Evolutionary conservation across 2,888 invertebrate species (phyloP).

Genomic region (Agonopterix subpropinquella): DNA sequence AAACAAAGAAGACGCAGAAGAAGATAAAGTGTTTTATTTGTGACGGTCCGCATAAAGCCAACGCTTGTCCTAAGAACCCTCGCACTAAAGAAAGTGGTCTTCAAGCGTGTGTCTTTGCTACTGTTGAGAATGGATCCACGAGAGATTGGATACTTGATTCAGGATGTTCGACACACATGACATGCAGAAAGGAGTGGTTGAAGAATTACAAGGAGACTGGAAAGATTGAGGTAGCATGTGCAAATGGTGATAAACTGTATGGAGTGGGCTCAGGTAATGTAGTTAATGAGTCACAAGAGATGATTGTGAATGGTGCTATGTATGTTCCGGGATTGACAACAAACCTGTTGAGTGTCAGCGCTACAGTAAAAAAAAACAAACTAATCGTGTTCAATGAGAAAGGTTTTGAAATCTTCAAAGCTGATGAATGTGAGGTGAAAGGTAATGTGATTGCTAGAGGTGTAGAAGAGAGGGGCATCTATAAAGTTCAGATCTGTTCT

Average conservation of each 20-base stretch:
- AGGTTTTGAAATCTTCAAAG: not conserved
- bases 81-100: not conserved
- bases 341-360: slow-evolving; percentile 1
- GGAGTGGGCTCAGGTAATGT: not conserved
- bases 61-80: not conserved
- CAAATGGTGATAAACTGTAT: not conserved
- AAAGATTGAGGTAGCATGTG: not conserved
- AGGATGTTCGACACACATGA: not conserved
- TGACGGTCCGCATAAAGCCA: not conserved
- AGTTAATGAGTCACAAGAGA: no score
- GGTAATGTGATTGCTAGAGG: not conserved
- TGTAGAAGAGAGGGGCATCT: not conserved
- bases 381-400: not conserved
- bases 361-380: not conserved
- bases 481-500: not conserved
- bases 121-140: not conserved
- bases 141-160: not conserved
- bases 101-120: not conserved
- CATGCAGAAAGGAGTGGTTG: not conserved
- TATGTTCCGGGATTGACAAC: not conserved
- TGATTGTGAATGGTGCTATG: not conserved
- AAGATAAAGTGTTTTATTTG: not conserved
- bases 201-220: not conserved
- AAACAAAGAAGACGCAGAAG: not conserved
- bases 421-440: not conserved